Evolutionary conservation across 2,888 invertebrate species (phyloP), one percentile per base, ranked within the genome.

Genomic region (Saturnia japonica): DNA sequence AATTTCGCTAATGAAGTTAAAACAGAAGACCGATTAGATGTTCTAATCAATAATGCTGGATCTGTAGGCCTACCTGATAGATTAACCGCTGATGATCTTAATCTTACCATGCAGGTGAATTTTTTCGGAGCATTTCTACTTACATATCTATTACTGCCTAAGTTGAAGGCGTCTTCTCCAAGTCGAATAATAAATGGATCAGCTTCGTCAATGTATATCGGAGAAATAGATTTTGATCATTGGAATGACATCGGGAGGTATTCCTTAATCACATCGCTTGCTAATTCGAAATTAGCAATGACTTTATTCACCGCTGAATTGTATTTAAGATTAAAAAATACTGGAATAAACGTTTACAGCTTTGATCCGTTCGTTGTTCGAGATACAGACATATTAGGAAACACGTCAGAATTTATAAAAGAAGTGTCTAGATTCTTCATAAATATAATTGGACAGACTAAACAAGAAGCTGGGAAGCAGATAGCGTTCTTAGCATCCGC

Each of bases 101-200:
- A 96, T 75, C 83, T 94, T 1, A 95, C 95, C 1, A 95, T 96
- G 95, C 96, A 96, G 81, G 94, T 96, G 68, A 97, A 97, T 83
- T 95, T 96, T 82, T 96, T 96, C 79, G 96, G 96, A 12, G 95
- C 95, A 0, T 97, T 97, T 82, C 88, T 97, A 60, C 91, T 97
- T 54, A 97, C 96, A 0, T 96, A 95, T 84, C 90, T 97, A 72
- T 89, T 97, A 72, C 83, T 93, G 75, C 93, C 93, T 72, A 75
- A 91, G 76, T 79, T 96, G 25, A 95, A 94, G 84, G 76, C 81
- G 3, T 95, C 95, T 1, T 88, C 93, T 0, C 95, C 95, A 1
- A 95, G 96, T 73, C 91, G 96, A 74, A 95, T 96, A 43, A 88
- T 96, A 14, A 96, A 95, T 79, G 93, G 96, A n/a, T 93, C 96